These are phyloP conservation scores for Epizoanthus stellaris DNA, from an alignment of 92 coral and sea anemone genomes.

Conservation along the genomic window DNA sequence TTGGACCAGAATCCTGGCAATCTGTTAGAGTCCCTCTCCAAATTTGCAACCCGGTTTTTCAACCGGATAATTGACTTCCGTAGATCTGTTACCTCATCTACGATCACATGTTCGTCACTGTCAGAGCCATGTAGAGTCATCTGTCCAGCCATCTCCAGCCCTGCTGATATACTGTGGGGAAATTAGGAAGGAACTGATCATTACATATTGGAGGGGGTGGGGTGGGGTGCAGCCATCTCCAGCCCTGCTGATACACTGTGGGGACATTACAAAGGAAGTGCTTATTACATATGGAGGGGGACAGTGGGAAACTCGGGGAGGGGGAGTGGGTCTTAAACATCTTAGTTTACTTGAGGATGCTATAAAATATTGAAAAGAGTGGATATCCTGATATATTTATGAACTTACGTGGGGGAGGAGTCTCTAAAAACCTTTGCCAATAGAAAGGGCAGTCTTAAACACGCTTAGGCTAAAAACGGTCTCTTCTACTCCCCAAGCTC, in stretches of 20 bases:
- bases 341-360: no score
- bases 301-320: no score
- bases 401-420: no score
- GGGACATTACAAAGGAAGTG: background rate
- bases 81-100: constrained; percentile 66
- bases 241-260: constrained; percentile 70
- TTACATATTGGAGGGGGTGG: no score
- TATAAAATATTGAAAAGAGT: no score
- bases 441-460: no score
- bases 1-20: constrained; percentile 89
- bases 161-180: constrained; percentile 65
- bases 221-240: constrained; percentile 49
- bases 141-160: constrained; percentile 72
- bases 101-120: constrained; percentile 64
- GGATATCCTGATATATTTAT: no score
- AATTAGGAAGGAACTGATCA: background rate
- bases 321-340: no score
- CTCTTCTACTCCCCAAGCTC: no score
- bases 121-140: constrained; percentile 62
- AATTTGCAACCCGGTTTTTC: constrained; percentile 66
- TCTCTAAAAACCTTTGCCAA: no score
- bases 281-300: no score
- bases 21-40: constrained; percentile 78
- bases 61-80: constrained; percentile 71
- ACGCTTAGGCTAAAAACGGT: no score